phyloP scores from a whole-genome alignment of 2,797 vertebrate species.

The Hippocampus kuda region DNA sequence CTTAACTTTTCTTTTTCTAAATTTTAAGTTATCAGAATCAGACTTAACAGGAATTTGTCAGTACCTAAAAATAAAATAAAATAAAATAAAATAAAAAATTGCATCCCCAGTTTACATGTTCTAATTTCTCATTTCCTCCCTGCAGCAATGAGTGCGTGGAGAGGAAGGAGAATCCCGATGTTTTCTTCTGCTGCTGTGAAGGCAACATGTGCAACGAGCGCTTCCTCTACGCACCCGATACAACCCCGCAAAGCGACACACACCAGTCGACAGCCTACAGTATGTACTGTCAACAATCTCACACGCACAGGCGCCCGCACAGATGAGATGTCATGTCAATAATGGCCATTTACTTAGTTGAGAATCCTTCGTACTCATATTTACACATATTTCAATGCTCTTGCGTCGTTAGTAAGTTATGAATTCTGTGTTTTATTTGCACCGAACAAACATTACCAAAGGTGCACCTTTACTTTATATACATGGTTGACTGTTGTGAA shows the following conservation, averaged over 20 bases:
- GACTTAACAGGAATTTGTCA: no score
- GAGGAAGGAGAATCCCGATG: slow-evolving; percentile 87
- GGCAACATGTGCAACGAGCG: slow-evolving; percentile 90
- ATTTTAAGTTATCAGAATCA: no score
- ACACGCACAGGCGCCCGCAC: slow-evolving; percentile 4
- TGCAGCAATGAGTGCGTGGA: slow-evolving; percentile 84
- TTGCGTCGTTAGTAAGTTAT: background rate
- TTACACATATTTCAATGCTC: background rate
- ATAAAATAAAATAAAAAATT: background rate
- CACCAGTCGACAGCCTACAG: slow-evolving; percentile 61
- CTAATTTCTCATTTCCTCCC: background rate
- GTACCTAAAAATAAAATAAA: no score
- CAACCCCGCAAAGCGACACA: slow-evolving; percentile 68
- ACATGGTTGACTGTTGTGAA: background rate
- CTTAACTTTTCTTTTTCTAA: no score
- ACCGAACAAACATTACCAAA: background rate
- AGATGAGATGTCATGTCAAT: background rate
- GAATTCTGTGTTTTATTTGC: background rate
- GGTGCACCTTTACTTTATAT: background rate
- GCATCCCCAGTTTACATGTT: background rate
- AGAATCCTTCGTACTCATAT: background rate
- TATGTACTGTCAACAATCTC: slow-evolving; percentile 37
- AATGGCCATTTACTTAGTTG: background rate
- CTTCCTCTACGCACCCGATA: slow-evolving; percentile 82
- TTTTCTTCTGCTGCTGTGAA: slow-evolving; percentile 96